phyloP scores from a whole-genome alignment of 92 coral and sea anemone genomes.

The Porites rus region DNA sequence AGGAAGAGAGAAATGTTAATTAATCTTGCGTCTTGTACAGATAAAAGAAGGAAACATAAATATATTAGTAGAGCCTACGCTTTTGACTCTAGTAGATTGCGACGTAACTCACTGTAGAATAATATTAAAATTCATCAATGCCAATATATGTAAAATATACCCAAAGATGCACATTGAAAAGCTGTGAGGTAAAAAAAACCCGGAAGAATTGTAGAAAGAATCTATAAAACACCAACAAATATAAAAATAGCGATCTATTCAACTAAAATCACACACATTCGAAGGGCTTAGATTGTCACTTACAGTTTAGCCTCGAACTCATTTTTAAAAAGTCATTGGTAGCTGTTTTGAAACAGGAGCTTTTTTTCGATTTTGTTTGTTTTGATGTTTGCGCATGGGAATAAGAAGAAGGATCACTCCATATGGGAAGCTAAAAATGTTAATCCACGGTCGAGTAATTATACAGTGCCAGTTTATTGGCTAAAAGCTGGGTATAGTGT shows the following conservation, averaged over 20 bases:
- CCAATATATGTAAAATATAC: conserved; percentile 2
- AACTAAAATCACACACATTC: background rate
- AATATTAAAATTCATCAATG: conserved; percentile 1
- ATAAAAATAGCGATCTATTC: conserved; percentile 11
- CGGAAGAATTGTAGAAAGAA: conserved; percentile 12
- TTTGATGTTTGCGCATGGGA: background rate
- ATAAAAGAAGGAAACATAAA: background rate
- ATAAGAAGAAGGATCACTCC: background rate
- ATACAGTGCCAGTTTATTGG: conserved; percentile 33
- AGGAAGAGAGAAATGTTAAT: background rate
- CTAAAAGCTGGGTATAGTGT: conserved; percentile 15
- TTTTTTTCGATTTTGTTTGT: too few species aligned
- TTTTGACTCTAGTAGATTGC: background rate
- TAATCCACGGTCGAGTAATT: conserved; percentile 14
- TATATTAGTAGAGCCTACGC: conserved; percentile 6
- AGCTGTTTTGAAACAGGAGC: background rate
- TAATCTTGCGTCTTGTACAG: background rate
- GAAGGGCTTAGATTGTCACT: background rate
- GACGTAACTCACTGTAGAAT: background rate
- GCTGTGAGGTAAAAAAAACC: conserved; percentile 3
- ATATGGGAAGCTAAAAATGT: conserved; percentile 3
- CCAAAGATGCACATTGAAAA: background rate
- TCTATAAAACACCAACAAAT: conserved; percentile 10
- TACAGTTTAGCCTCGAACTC: background rate
- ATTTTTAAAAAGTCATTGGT: background rate